Conservation (phyloP, 1,140 invertebrate genomes). For the Phocides pigmalion region DNA sequence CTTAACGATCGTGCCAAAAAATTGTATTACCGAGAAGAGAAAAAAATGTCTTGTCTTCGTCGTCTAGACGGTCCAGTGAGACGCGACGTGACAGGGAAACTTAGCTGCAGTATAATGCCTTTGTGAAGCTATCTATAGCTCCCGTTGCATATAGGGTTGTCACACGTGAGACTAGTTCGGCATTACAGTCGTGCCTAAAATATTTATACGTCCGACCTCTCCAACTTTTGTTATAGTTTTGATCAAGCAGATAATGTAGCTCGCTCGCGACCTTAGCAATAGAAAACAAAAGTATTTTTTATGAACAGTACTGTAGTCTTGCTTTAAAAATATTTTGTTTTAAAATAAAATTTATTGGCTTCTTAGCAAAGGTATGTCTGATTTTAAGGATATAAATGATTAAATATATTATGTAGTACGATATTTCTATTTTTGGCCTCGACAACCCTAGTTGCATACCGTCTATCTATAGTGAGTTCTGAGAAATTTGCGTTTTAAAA, state of each 20-base stretch:
- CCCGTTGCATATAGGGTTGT: constrained; percentile 5
- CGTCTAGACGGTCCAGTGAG: constrained; percentile 74
- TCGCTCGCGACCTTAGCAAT: too few relatives aligned
- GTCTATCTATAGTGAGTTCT: constrained; percentile 26
- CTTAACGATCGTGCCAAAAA: constrained; percentile 72
- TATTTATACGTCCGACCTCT: too few relatives aligned
- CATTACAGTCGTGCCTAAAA: too few relatives aligned
- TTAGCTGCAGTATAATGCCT: constrained; percentile 38
- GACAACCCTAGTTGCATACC: constrained; percentile 13
- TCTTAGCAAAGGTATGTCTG: too few relatives aligned
- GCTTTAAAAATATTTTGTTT: too few relatives aligned
- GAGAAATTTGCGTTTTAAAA: constrained; percentile 33
- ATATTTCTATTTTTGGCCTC: not conserved
- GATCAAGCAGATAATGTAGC: too few relatives aligned
- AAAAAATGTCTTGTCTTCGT: constrained; percentile 56
- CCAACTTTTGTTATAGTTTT: too few relatives aligned
- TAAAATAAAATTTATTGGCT: too few relatives aligned
- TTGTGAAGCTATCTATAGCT: constrained; percentile 30
- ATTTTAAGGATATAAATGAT: too few relatives aligned
- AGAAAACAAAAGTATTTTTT: too few relatives aligned
- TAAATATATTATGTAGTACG: not conserved
- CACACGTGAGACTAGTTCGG: too few relatives aligned
- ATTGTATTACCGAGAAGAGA: constrained; percentile 76
- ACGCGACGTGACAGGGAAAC: constrained; percentile 60
- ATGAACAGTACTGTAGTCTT: too few relatives aligned